Base-by-base conservation (phyloP, 1,140 invertebrate genomes). In the Dinoponera quadriceps region DNA sequence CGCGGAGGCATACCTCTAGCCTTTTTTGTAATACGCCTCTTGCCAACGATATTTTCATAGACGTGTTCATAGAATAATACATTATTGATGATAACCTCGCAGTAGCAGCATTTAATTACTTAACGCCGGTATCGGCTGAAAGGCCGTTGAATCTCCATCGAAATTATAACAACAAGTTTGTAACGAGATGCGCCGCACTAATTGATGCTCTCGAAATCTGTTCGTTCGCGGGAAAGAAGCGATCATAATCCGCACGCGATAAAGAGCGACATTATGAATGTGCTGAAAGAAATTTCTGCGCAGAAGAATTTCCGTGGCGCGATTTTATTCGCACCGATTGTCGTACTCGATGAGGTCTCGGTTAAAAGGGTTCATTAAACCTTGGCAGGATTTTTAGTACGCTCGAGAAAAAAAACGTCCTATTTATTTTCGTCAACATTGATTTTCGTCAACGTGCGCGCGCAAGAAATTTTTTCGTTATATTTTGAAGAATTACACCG, bases 401-500 rank as follows among this genome's bases (percentile, higher is more conserved):
- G 20, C 20, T 7, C 3, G 22, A 22, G 38, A 38, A 13, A 38
- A 38, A 27, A 54, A 66, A 4, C 66, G 48, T 33, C 49, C 27
- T 25, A 44, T 66, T 38, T 55, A 20, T n/a, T 66, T 66, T 55
- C 7, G 38, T 9, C 38, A 44, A 33, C 7, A 7, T n/a, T n/a
- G n/a, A 20, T n/a, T 66, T 66, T 55, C 7, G 38, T 9, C 38
- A 44, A 33, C 33, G n/a, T 20, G 38, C 18, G 20, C 38, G 14
- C 63, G 22, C 44, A 63, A 66, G 48, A 55, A 66, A 77, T 55
- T 54, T 25, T 49, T 51, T 54, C 33, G 7, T 20, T 51, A 29
- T 65, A 33, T 65, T 77, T 51, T 77, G 44, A 27, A 73, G 22
- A 60, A 73, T 73, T 66, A 27, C 20, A 65, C 2, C 20, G 16